Evolutionary conservation across 1,140 invertebrate genomes (phyloP), one percentile per base, ranked within the genome.

Genomic region (Heterodera carotae): DNA sequence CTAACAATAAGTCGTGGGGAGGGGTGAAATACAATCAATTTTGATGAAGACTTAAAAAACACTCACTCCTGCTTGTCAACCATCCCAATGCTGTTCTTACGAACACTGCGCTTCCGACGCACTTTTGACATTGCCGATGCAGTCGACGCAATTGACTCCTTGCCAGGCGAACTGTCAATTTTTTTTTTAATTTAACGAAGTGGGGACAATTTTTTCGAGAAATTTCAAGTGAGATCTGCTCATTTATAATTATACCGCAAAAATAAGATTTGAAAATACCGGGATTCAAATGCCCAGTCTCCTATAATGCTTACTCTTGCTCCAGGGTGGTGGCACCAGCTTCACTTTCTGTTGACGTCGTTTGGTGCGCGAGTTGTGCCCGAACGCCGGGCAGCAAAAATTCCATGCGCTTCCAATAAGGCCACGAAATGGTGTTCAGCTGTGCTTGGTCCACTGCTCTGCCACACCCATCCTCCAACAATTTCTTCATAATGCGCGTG

Each of bases 401-500:
- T 18, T 79, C 39, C 77, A 78, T 78, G 12, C 53, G 34, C 29
- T 78, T 31, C 77, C 77, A 78, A 56, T 78, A 77, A 56, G 77
- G 77, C 77, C 77, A 78, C 29, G 77, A 78, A 33, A 78, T 68
- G n/a, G 75, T 60, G 18, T 34, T 36, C 33, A 53, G n/a, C 59
- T 78, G 62, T 36, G 56, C 53, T 2, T 78, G 48, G 22, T 33
- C 43, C 22, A 78, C 33, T 33, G 36, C 10, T 36, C 33, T 18
- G 12, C 59, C 64, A 64, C 33, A 25, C n/a, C 48, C 71, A 1
- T 74, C 71, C 59, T 74, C 71, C 59, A 62, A 56, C 29, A 76
- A 34, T 59, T 78, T 78, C 74, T 78, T 78, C n/a, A 78, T 43
- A 34, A 78, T 78, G 7, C 77, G 75, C 22, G 74, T 77, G 64